Evolutionary conservation across 2,797 vertebrate species (phyloP), one percentile per base, ranked within the genome.

Genomic region (Enteromius viviparus): DNA sequence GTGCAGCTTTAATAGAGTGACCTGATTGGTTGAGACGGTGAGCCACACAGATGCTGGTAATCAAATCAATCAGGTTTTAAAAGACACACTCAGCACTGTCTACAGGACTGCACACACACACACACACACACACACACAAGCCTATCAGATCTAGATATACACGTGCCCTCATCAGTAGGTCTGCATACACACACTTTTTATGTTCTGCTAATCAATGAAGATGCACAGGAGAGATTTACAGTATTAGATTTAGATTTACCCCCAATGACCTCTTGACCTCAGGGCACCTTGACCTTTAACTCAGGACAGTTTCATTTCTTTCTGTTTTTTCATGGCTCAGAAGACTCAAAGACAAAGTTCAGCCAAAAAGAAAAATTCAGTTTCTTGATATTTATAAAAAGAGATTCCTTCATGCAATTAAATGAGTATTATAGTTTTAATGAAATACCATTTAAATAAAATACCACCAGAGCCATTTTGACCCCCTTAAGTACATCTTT

Each of bases 1-100:
- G 88, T 89, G 88, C 85, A 81, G 71, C 86, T 89, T 84, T 82
- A 87, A 87, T 85, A 85, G 49, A 62, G 82, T 69, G 84, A 88
- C 84, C 82, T 80, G 82, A 89, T 68, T 83, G 37, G 47, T 17
- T 92, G 89, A 93, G 91, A 92, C 85, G 91, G 84, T 90, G 87
- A 81, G 84, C 32, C 3, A 82, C 83, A 84, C 84, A 70, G 86
- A 85, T 84, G 49, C 81, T 84, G 76, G 77, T 81, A 26, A 26
- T 26, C 26, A 26, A n/a, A n/a, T n/a, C n/a, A 74, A 86, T 87
- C 83, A 55, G 23, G 58, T 69, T 86, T 86, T 84, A 53, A 83
- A 69, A 69, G 68, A 76, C 74, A 40, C 81, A 17, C 64, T 70
- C 37, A 34, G 42, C 75, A 58, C 55, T 64, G 77, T 76, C 58